Evolutionary conservation across 2,888 invertebrate genomes (phyloP), one percentile per base, ranked within the genome.

Genomic region (Allygus modestus): DNA sequence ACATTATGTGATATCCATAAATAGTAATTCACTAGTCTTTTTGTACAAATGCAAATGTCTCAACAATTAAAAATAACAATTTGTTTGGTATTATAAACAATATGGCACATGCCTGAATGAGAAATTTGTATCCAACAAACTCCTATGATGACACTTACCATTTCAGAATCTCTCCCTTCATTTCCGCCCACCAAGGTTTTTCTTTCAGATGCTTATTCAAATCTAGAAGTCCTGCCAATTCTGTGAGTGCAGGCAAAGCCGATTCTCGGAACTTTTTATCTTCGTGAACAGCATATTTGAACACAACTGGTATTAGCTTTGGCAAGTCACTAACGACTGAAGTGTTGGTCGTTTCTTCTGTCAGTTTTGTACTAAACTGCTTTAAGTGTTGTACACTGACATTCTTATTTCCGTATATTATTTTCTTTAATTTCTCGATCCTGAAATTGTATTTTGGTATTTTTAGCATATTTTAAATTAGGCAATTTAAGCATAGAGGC

Each of bases 121-220:
- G n/a, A n/a, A n/a, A n/a, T n/a, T n/a, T n/a, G n/a, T n/a, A n/a
- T n/a, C n/a, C n/a, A n/a, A n/a, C 4, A 37, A 37, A 37, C 9
- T 37, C 9, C 9, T 9, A 37, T 37, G 5, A 7, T 37, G 37
- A 7, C 37, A 37, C 37, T 73, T 58, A 83, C 83, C 43, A 75
- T 54, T 33, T 37, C 51, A 75, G 15, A 31, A 83, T 58, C 1
- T 37, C 33, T 9, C 28, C 37, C 17, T 83, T 83, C 41, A 41
- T 58, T 33, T 58, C 54, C 9, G 43, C 23, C 83, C 83, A 83
- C 83, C 83, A 83, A 23, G 51, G 46, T 31, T 54, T 46, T 58
- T 75, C 41, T 37, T 83, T 83, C 15, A 83, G 33, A 20, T 75
- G 71, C 9, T 58, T 58, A 23, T 83, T 83, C 37, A 75, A 37